These are phyloP conservation scores for Chironomus striatipennis DNA, from an alignment of 1,140 invertebrate genomes.

Conservation along the genomic window DNA sequence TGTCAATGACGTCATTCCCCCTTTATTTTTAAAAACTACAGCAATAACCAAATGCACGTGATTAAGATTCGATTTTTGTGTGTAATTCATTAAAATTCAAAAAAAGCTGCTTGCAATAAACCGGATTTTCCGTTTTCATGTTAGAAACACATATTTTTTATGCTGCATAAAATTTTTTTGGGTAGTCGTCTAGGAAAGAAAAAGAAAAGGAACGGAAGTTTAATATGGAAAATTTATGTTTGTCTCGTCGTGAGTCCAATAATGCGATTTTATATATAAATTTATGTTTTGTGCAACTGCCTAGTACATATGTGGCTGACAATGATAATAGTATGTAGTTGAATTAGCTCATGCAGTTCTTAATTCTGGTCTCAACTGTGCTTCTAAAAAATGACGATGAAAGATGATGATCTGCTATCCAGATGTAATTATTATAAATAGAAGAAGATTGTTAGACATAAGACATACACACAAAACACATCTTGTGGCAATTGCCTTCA, in stretches of 20 bases:
- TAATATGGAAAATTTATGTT: constrained; percentile 1
- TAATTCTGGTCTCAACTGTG: neutral
- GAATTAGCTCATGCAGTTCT: neutral
- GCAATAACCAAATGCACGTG: constrained; percentile 17
- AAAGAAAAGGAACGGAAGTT: neutral
- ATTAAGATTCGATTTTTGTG: constrained; percentile 2
- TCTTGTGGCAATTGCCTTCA: neutral
- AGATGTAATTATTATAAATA: constrained; percentile 16
- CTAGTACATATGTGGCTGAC: neutral
- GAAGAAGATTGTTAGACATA: neutral
- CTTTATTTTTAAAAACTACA: no score
- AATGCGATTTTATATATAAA: no score
- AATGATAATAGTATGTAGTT: no score
- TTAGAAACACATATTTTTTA: neutral
- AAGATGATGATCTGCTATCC: neutral
- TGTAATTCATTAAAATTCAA: neutral
- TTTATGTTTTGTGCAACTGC: constrained; percentile 20
- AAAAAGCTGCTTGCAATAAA: neutral
- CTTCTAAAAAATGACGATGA: neutral
- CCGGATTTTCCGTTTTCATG: constrained; percentile 21
- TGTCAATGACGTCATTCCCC: neutral
- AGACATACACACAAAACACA: neutral
- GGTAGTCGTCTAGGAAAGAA: neutral
- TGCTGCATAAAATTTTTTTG: neutral
- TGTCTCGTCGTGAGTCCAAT: neutral